phyloP scores from a whole-genome alignment of 2,113 vertebrate species.

The Montifringilla adamsi region DNA sequence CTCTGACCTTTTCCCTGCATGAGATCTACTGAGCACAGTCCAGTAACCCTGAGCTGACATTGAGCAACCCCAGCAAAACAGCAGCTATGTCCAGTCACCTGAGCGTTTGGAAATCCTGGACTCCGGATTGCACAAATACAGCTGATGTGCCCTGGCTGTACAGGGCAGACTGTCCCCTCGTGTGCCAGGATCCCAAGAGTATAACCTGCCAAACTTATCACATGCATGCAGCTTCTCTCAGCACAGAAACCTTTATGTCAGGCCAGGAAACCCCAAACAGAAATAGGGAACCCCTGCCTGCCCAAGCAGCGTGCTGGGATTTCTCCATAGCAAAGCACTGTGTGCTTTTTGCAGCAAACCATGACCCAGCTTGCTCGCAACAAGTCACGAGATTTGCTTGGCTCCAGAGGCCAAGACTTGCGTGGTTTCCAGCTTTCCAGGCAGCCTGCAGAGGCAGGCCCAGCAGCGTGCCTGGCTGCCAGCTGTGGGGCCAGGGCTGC shows the following conservation, averaged over 20 bases:
- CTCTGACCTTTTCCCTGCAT: background rate
- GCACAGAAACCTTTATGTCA: background rate
- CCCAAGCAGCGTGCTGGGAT: background rate
- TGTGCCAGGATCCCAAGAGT: fast-evolving
- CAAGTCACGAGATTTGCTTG: background rate
- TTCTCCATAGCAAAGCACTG: background rate
- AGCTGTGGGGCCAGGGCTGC: background rate
- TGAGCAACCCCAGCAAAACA: background rate
- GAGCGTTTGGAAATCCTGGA: slow-evolving; percentile 20
- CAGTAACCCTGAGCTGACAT: background rate
- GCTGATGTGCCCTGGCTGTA: background rate
- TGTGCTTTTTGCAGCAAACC: background rate
- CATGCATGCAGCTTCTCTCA: background rate
- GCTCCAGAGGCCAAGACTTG: fast-evolving
- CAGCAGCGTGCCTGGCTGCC: background rate
- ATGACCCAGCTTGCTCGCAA: background rate
- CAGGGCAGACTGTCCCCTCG: background rate
- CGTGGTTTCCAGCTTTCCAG: fast-evolving
- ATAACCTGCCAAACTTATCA: background rate
- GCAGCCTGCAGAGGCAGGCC: background rate
- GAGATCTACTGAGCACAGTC: background rate
- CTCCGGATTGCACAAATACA: background rate
- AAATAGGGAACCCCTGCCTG: background rate
- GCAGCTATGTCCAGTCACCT: background rate
- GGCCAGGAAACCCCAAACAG: slow-evolving; percentile 28